Evolutionary conservation across 2,888 invertebrate species (phyloP).

Genomic region (Linnaemya vulpina): DNA sequence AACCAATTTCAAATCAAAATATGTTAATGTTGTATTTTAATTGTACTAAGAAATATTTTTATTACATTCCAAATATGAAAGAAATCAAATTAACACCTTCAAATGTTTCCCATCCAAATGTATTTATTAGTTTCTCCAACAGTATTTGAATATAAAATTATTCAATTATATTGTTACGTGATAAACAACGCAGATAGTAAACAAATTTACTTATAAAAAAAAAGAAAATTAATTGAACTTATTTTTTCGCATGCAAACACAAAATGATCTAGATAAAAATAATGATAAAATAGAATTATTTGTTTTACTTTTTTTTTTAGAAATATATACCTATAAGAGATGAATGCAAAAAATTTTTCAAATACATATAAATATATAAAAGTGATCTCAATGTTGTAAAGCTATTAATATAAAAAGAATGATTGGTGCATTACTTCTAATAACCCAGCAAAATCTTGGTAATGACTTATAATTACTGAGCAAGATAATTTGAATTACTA

Average conservation of each 20-base stretch:
- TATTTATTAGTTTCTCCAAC: not conserved
- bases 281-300: not conserved
- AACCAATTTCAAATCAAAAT: conserved; percentile 3
- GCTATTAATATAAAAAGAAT: conserved; percentile 20
- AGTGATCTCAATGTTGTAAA: not conserved
- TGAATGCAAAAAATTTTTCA: not conserved
- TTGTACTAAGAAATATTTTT: not conserved
- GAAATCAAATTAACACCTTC: not conserved
- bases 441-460: conserved; percentile 13
- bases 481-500: not conserved
- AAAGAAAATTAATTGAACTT: not conserved
- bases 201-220: conserved; percentile 13
- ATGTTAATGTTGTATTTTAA: conserved; percentile 6
- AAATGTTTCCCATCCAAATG: not conserved
- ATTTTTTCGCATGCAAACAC: not conserved
- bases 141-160: not conserved
- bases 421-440: conserved; percentile 32
- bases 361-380: not conserved
- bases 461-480: not conserved
- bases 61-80: conserved; percentile 9
- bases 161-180: not conserved
- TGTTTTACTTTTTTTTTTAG: not conserved
- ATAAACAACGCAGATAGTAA: not conserved
- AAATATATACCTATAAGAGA: not conserved
- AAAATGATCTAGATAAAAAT: not conserved